Base-by-base conservation (phyloP, 2,797 vertebrate genomes). In the Chrosomus eos region DNA sequence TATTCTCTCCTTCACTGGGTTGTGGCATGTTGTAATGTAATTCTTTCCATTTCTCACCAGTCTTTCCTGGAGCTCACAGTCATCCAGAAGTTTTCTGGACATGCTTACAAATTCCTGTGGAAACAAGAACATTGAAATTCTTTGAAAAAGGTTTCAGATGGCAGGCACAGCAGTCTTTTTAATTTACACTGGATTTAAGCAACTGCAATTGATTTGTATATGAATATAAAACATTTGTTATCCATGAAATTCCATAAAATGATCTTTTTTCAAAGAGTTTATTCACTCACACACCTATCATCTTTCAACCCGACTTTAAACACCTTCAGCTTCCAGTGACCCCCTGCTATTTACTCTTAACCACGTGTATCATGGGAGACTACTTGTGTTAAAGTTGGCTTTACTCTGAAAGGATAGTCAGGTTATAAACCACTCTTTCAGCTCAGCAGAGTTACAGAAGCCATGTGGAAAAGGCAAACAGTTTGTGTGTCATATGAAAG, bases 21-120 rank as follows among this genome's bases (percentile, higher is more conserved):
- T 92, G 64, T 99, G 97, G 53, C 91, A 88, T 7, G 93, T 87
- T 19, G 89, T 89, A 88, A 98, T 93, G 0, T 98, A 97, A 0
- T 87, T 91, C 89, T 95, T 96, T 23, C 96, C 97, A 5, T 92
- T 95, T 70, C 78, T 87, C 84, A 93, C 94, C 31, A 99, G 84
- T 74, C 89, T 91, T 78, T 92, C 94, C 87, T 93, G 92, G 86
- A 98, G 91, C 7, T 84, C 66, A 0, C 88, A 90, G 68, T 99
- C 95, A 0, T 90, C 90, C 86, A 97, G 88, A 90, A 99, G 93
- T 82, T 92, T 95, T 93, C 94, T 92, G 80, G 97, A 96, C 86
- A 97, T 93, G 74, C 86, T 89, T 83, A 99, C 92, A 91, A 99
- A 99, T 88, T 98, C 98, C 98, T 99, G 90, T 77, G 88, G 85